Evolutionary conservation across 1,140 invertebrate species (phyloP).

Genomic region (Drosophila kepulauana): DNA sequence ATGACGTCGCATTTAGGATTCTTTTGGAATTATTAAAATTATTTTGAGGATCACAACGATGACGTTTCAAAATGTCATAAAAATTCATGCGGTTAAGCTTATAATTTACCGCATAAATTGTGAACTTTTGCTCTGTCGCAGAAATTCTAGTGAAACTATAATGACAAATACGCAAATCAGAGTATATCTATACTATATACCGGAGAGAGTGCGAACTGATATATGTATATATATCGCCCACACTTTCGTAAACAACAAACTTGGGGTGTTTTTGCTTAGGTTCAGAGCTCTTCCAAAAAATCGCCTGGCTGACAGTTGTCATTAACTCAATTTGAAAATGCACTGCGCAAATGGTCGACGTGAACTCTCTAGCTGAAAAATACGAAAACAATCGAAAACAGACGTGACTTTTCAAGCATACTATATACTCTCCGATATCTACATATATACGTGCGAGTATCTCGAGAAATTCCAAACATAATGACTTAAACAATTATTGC

Average conservation of each 20-base stretch:
- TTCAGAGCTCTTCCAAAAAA: constrained; percentile 51
- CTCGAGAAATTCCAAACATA: constrained; percentile 28
- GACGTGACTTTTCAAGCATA: constrained; percentile 31
- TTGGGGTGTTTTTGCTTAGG: constrained; percentile 27
- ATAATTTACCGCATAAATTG: constrained; percentile 17
- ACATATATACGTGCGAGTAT: constrained; percentile 2
- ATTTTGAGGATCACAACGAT: neutral
- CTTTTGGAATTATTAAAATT: constrained; percentile 11
- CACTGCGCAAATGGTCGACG: constrained; percentile 62
- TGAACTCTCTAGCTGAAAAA: constrained; percentile 23
- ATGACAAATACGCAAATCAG: constrained; percentile 20
- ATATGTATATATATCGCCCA: constrained; percentile 32
- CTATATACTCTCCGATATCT: neutral
- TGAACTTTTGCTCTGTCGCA: constrained; percentile 12
- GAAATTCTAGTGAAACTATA: neutral
- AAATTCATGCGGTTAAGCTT: constrained; percentile 7
- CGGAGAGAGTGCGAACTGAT: neutral
- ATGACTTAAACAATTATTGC: constrained; percentile 62
- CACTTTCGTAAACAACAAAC: constrained; percentile 55
- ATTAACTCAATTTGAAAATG: constrained; percentile 71
- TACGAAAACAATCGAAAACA: constrained; percentile 31
- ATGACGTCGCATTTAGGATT: constrained; percentile 7
- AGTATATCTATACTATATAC: constrained; percentile 12
- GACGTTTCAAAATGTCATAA: constrained; percentile 22
- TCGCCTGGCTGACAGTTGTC: constrained; percentile 67